A percentile compares a stretch with the other conserved stretches of the same genome.
phyloP scores from a whole-genome alignment of 2,888 invertebrate species.

The Diarsia rubi region DNA sequence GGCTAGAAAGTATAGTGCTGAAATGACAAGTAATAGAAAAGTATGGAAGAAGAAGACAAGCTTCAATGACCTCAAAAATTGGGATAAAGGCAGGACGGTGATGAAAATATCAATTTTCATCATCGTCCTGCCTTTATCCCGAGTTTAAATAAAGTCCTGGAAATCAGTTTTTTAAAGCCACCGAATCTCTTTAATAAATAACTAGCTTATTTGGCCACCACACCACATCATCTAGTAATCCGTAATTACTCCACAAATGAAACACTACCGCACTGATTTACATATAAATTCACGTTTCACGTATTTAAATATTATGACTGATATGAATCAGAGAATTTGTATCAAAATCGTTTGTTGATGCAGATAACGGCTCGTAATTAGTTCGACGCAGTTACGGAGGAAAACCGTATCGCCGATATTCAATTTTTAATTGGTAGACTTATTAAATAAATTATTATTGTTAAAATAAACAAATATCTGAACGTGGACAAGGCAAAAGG shows the following conservation, averaged over 20 bases:
- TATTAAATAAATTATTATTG: conserved; percentile 30
- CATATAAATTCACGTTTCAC: conserved; percentile 45
- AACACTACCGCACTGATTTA: conserved; percentile 41
- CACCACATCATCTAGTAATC: conserved; percentile 30
- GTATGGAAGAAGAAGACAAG: too few species aligned
- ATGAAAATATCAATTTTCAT: too few species aligned
- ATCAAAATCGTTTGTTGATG: conserved; percentile 50
- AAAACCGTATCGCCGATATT: conserved; percentile 39
- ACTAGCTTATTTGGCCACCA: neutral
- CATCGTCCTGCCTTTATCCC: too few species aligned
- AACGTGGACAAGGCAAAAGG: too few species aligned
- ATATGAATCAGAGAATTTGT: conserved; percentile 54
- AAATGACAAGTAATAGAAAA: too few species aligned
- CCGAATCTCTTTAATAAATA: neutral
- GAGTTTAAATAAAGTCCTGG: too few species aligned
- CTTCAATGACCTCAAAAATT: too few species aligned
- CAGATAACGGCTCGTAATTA: conserved; percentile 59
- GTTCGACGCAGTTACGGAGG: conserved; percentile 38
- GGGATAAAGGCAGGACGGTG: too few species aligned
- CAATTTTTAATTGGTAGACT: conserved; percentile 39
- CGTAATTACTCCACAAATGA: conserved; percentile 55
- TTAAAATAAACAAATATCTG: too few species aligned
- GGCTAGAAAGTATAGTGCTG: too few species aligned
- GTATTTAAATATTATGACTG: conserved; percentile 52
- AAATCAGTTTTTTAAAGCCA: neutral